Evolutionary conservation across 2,113 vertebrate species (phyloP), one percentile per base, ranked within the genome.

Genomic region (Rhinogobius similis): DNA sequence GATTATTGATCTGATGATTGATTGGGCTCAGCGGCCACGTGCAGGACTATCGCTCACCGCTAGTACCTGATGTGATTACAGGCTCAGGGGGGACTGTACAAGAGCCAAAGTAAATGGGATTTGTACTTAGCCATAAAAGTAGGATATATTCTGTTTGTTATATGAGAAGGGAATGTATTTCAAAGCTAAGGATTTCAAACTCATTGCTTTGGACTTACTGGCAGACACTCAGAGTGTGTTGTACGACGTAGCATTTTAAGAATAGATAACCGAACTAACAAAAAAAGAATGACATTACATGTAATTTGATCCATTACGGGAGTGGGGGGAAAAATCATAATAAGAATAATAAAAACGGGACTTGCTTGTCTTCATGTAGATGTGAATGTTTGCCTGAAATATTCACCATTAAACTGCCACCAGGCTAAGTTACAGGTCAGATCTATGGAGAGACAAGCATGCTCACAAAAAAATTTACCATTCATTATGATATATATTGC

Each of bases 1-100:
- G 77, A n/a, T 66, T 87, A 91, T 90, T 46, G 91, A 91, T 89
- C 76, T 73, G 32, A 74, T 82, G 80, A 84, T 89, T 86, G 87
- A 86, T 88, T 86, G 85, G 74, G 88, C 87, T 89, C 80, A 82
- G 75, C 41, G 4, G 75, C 73, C 77, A 75, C 77, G 72, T n/a
- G 48, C 46, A 4, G 48, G 61, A 52, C 75, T 56, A 77, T 86
- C 68, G 77, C 68, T 89, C 78, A 80, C 68, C 29, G 68, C 75
- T 36, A 50, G 62, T 65, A 63, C 77, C 75, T 87, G 77, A 85
- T 86, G 72, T 53, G 80, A 88, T 86, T 86, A 81, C 78, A 59
- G 63, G 69, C 77, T 83, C 41, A 53, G 65, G 62, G 55, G 73
- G 71, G 70, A n/a, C 73, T 13, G 55, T 21, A 50, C 53, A 50